Evolutionary conservation across 2,888 invertebrate genomes (phyloP).

Genomic region (Crocallis elinguaria): DNA sequence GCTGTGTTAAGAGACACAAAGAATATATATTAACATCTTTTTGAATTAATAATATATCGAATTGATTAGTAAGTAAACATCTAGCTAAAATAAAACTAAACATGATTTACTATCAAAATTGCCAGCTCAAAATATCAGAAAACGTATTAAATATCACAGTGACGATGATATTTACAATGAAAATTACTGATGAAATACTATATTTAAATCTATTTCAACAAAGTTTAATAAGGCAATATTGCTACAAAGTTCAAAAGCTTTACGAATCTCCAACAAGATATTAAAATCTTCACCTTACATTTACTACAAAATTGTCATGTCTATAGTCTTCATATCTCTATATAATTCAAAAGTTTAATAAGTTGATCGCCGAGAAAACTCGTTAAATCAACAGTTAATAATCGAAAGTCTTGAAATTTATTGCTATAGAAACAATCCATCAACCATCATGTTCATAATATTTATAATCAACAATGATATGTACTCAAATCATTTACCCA

Average conservation of each 20-base stretch:
- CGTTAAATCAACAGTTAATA: neutral
- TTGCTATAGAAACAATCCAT: neutral
- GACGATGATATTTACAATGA: constrained; percentile 58
- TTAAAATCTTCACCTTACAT: neutral
- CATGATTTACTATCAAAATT: too few species aligned
- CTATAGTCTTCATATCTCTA: constrained; percentile 15
- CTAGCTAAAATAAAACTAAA: neutral
- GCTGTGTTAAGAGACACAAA: too few species aligned
- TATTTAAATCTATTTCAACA: neutral
- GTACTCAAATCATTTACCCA: constrained; percentile 7
- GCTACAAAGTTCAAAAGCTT: neutral
- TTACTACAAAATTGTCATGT: constrained; percentile 20
- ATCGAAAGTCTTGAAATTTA: neutral
- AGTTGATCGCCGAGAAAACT: neutral
- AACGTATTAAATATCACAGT: constrained; percentile 45
- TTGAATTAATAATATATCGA: too few species aligned
- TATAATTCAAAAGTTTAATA: constrained; percentile 4
- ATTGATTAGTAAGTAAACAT: too few species aligned
- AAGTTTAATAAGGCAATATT: neutral
- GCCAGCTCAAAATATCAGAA: constrained; percentile 11
- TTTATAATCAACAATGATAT: constrained; percentile 25
- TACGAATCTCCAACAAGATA: neutral
- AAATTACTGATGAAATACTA: neutral
- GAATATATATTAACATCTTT: too few species aligned
- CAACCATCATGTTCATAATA: neutral